Conservation (phyloP, 64 coral and sea anemone genomes). For the Cladopsammia gracilis region DNA sequence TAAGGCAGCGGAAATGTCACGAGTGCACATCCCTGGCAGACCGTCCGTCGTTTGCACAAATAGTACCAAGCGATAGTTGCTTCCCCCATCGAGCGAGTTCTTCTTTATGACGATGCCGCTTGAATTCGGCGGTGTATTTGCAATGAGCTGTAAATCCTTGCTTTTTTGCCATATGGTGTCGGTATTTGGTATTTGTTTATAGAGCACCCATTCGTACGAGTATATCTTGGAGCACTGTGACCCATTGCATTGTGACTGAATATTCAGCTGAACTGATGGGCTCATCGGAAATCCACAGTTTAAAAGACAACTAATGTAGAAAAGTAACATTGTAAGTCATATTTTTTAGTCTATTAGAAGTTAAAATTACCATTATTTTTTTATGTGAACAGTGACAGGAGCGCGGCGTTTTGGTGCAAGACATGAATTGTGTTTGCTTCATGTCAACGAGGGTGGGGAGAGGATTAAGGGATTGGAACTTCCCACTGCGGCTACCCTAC, state of each 20-base stretch:
- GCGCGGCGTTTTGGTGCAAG: no score
- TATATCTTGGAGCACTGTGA: not conserved
- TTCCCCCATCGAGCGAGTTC: slow-evolving; percentile 4
- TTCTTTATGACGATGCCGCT: slow-evolving; percentile 50
- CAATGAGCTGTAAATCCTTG: not conserved
- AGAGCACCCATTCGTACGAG: not conserved
- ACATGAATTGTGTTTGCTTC: no score
- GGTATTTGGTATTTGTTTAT: not conserved
- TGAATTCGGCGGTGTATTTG: slow-evolving; percentile 51
- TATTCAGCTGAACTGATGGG: slow-evolving; percentile 47
- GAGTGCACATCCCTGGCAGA: slow-evolving; percentile 42
- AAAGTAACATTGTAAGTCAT: not conserved
- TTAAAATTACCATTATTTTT: no score
- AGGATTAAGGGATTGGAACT: no score
- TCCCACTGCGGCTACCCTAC: no score
- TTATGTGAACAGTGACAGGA: no score
- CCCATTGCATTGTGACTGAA: slow-evolving; percentile 9
- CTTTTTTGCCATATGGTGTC: not conserved
- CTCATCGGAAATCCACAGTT: slow-evolving; percentile 48
- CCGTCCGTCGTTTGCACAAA: not conserved
- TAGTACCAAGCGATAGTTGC: slow-evolving; percentile 48
- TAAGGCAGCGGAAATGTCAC: slow-evolving; percentile 54
- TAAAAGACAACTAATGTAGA: slow-evolving; percentile 41
- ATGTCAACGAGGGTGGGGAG: no score
- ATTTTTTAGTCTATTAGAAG: no score